phyloP scores from a whole-genome alignment of 2,797 vertebrate species.

The Tragelaphus oryx region DNA sequence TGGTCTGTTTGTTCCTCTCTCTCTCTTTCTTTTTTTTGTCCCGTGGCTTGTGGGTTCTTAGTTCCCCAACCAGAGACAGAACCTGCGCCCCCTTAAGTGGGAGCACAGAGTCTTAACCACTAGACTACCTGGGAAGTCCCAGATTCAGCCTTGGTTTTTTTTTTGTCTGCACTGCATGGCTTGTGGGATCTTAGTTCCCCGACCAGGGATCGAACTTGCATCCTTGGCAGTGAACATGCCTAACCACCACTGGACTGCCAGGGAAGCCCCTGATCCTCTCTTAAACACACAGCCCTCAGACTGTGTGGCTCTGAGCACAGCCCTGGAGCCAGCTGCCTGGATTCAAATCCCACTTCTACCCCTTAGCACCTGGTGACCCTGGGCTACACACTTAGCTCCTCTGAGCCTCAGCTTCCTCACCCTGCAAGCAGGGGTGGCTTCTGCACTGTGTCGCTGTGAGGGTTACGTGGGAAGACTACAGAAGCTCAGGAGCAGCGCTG shows the following conservation, averaged over 20 bases:
- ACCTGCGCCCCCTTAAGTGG: neutral
- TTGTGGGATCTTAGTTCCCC: neutral
- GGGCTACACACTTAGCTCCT: neutral
- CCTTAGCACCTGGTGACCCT: neutral
- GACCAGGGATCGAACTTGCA: neutral
- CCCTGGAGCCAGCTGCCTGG: neutral
- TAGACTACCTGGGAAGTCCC: neutral
- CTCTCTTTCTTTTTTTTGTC: neutral
- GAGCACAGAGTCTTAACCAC: neutral
- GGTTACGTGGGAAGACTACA: rapidly evolving
- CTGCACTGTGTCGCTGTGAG: neutral
- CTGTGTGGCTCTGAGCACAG: neutral
- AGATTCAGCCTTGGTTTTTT: neutral
- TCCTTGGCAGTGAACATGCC: neutral
- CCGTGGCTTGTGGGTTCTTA: neutral
- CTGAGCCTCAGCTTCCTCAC: neutral
- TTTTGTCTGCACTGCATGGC: neutral
- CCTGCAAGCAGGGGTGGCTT: neutral
- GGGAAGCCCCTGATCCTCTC: neutral
- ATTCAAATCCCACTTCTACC: neutral
- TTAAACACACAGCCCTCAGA: neutral
- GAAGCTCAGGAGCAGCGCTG: neutral
- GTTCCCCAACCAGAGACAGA: neutral
- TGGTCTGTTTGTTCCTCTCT: neutral
- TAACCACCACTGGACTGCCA: neutral